Base-by-base conservation (phyloP, 2,113 vertebrate genomes). In the Leptobrachium leishanense region DNA sequence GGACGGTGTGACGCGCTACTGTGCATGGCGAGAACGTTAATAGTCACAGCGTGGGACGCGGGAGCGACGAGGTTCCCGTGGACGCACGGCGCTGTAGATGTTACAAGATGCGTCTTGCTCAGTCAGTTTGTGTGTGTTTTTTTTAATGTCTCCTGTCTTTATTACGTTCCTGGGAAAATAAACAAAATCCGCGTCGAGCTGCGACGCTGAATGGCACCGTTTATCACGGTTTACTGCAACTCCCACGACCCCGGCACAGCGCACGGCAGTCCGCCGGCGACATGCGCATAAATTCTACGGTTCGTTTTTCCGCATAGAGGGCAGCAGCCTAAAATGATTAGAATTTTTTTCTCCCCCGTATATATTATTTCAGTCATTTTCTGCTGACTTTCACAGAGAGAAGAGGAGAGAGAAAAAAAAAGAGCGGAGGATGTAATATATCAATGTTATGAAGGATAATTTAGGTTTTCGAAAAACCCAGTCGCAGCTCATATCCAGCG, bases 361-460 rank as follows among this genome's bases (percentile, higher is more conserved):
- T 71, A 43, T 62, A 79, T 79, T 72, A 53, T 71, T 46, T 63
- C 57, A 11, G n/a, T 6, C 44, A 8, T 8, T 63, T 77, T 68
- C 10, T 70, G 76, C 76, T 79, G 76, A 71, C 43, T 71, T 59
- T 66, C 13, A 77, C n/a, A 70, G 13, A 69, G n/a, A 5, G 43
- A 10, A 54, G 46, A 74, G 7, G 10, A 74, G 20, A 65, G 54
- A 70, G 8, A 69, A n/a, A 5, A 44, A 10, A 54, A 53, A 74
- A 13, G 10, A 74, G 20, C 50, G 54, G 67, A 53, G 46, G 8
- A 50, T 31, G 41, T 68, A 8, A 71, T 65, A 55, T 53, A 72
- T 79, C 77, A 66, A 63, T 64, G 57, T 70, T 50, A 4, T 50
- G 46, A 50, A 50, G 46, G 46, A 5, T 50, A 50, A 50, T 50